Evolutionary conservation across 1,140 invertebrate species (phyloP), one percentile per base, ranked within the genome.

Genomic region (Notospermus geniculatus): DNA sequence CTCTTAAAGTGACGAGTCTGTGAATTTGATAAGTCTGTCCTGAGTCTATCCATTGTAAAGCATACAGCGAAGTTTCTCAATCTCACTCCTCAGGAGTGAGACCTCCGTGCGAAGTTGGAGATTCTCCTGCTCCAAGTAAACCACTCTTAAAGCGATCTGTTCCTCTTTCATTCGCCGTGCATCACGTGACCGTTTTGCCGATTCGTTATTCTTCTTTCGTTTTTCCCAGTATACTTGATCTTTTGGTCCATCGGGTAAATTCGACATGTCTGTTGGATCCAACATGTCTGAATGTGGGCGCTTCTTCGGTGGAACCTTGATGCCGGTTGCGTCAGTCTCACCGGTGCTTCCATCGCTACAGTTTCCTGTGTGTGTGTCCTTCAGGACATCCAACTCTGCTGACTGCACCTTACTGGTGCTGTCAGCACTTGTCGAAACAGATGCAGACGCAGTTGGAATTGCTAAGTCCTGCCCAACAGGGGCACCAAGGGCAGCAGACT

Each of bases 121-220:
- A 70, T 82, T 82, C 67, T 82, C 80, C 60, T 78, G 74, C 62
- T 82, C 79, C 2, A 82, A 66, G 58, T 65, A 71, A 15, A 79
- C 65, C 22, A 80, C 73, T 28, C 77, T 63, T 9, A 75, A 64
- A 52, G 92, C 93, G 75, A 97, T 96, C 84, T 96, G 93, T 57
- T 76, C 72, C 57, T 81, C 80, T 60, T 80, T 81, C 61, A 73
- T 68, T 50, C 79, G 66, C 19, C 80, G 60, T 13, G 75, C 66
- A 54, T 82, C 79, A 22, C 81, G 69, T 11, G 80, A 83, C 39
- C 77, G 64, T 63, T 81, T 82, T 15, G 81, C 81, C 13, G 79
- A 80, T 57, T 82, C 80, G 55, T 83, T 83, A 63, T 83, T 83
- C 58, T 81, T 79, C 60, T 74, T 72, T 19, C 81, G 64, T 53